Evolutionary conservation across 2,797 vertebrate genomes (phyloP), one percentile per base, ranked within the genome.

Genomic region (Eutrigla gurnardus): DNA sequence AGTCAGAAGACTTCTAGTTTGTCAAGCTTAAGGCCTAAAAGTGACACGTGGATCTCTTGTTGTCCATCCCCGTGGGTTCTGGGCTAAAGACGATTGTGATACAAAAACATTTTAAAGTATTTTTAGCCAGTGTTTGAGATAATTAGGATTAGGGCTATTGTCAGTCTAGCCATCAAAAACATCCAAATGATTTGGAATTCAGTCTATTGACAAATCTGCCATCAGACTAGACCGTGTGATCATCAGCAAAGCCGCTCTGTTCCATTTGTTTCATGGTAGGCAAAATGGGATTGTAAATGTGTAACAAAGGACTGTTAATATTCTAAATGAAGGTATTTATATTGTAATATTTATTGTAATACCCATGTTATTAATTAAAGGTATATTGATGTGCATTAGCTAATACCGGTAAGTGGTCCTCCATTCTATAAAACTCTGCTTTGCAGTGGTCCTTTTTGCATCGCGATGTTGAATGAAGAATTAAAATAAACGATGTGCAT

Each of bases 221-320:
- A 70, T 83, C 76, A 67, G 67, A 83, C 50, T 66, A 77, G 70
- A 85, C 52, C 71, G 49, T 78, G 57, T 18, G 18, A 53, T 70
- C 54, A 69, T 73, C 74, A 65, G 74, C 10, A 55, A 78, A 77
- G 11, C 71, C 54, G 83, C 75, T 67, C 49, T 81, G 68, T 83
- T 74, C 68, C 62, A 78, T 92, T 91, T 89, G 72, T 87, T 86
- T 85, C 54, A 82, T 11, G 86, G 85, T 40, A 81, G 81, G 86
- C 59, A 80, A 81, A 90, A 85, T 69, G 75, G 78, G 88, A 92
- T 82, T 94, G 92, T 94, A 94, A 85, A 94, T 94, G 90, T 94
- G 93, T 94, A 93, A 92, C 90, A 93, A 94, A 93, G 89, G 89
- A 94, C 89, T 94, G 93, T 94, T 93, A 93, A 93, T 94, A 94